A percentile compares a stretch with the other conserved stretches of the same genome.
phyloP scores from a whole-genome alignment of 2,797 vertebrate species.

The Gymnodraco acuticeps region DNA sequence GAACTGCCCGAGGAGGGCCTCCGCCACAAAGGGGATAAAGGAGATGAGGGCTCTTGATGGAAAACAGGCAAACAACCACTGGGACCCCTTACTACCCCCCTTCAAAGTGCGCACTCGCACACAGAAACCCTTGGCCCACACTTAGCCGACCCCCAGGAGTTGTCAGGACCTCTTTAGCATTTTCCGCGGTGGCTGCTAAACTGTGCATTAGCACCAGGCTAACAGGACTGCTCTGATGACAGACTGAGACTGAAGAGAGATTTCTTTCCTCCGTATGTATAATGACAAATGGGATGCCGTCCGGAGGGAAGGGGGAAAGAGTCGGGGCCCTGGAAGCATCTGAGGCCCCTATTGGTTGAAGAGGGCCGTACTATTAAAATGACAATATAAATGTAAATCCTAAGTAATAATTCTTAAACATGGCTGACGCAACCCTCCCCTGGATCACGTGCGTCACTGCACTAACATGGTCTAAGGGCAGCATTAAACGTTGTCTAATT shows the following conservation, averaged over 20 bases:
- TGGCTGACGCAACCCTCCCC: slow-evolving; percentile 62
- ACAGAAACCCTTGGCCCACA: slow-evolving; percentile 71
- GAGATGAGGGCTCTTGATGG: slow-evolving; percentile 89
- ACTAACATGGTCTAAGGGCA: slow-evolving; percentile 75
- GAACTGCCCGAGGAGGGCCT: slow-evolving; percentile 84
- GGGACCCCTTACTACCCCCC: slow-evolving; percentile 81
- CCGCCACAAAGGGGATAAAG: slow-evolving; percentile 92
- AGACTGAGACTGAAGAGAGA: slow-evolving; percentile 48
- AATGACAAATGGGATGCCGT: slow-evolving; percentile 84
- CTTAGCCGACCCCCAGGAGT: slow-evolving; percentile 85
- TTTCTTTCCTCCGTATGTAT: slow-evolving; percentile 56
- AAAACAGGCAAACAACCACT: slow-evolving; percentile 90
- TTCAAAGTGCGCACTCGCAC: slow-evolving; percentile 55
- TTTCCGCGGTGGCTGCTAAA: slow-evolving; percentile 89
- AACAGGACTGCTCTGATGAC: slow-evolving; percentile 80
- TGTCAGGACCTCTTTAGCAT: slow-evolving; percentile 90
- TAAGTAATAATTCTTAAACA: slow-evolving; percentile 88
- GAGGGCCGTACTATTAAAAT: slow-evolving; percentile 84
- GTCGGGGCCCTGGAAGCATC: slow-evolving; percentile 87
- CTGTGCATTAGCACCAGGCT: slow-evolving; percentile 88
- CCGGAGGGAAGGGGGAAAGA: slow-evolving; percentile 84
- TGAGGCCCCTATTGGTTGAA: slow-evolving; percentile 83
- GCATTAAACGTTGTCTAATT: slow-evolving; percentile 87
- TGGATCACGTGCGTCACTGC: slow-evolving; percentile 70
- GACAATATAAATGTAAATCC: slow-evolving; percentile 92